Evolutionary conservation across 92 coral and sea anemone species (phyloP), one percentile per base, ranked within the genome.

Genomic region (Nematostella vectensis): DNA sequence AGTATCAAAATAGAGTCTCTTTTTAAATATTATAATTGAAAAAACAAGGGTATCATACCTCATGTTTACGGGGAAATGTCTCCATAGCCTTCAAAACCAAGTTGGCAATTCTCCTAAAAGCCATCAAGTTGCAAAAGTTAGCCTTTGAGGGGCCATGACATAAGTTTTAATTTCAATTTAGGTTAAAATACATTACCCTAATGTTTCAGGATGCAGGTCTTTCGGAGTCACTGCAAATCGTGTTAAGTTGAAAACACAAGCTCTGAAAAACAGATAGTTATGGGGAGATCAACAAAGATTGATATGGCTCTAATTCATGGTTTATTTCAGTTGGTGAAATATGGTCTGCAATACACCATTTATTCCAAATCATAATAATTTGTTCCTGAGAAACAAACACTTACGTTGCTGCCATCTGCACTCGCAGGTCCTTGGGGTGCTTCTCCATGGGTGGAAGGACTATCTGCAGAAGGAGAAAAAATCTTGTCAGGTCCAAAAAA

Each of bases 371-470:
- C n/a, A n/a, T n/a, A n/a, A n/a, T n/a, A n/a, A n/a, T n/a, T n/a
- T n/a, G n/a, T n/a, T n/a, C n/a, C n/a, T n/a, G n/a, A n/a, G n/a
- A n/a, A n/a, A n/a, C n/a, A n/a, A n/a, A n/a, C n/a, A 71, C 91
- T 78, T 30, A 83, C 91, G 85, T 83, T 49, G 85, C 69, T 2
- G 85, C 85, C 75, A 83, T 72, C 29, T 83, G 91, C 23, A 83
- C 64, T 11, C 67, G 31, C 2, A 83, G 31, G 36, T 83, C 85
- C 27, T 60, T 55, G 27, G 77, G 61, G 37, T 83, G 91, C 47
- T 61, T 59, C 27, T 83, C 85, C 91, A 83, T 62, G 31, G 91
- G 84, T 19, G 71, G 48, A 11, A 83, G 61, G 12, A 83, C 81
- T 57, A 70, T 71, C 91, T 83, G 58, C 3, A 2, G 1, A 39